Evolutionary conservation across 2,113 vertebrate species (phyloP).

Genomic region (Trachemys scripta): DNA sequence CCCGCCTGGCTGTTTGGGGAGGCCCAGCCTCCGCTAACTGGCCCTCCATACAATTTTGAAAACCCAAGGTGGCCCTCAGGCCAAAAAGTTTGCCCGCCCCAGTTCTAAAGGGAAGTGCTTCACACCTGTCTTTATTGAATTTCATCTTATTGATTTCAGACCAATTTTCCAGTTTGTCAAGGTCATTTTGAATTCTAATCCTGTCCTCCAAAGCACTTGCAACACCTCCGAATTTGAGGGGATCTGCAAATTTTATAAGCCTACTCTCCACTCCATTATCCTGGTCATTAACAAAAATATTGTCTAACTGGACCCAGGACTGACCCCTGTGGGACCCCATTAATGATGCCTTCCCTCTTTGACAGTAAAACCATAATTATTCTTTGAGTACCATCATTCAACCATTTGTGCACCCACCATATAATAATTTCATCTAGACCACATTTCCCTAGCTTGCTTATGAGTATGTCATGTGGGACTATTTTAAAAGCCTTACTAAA

Average conservation of each 20-base stretch:
- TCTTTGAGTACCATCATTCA: not conserved
- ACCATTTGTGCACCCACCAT: not conserved
- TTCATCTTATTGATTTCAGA: not conserved
- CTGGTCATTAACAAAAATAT: too few relatives aligned
- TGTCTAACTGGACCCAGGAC: not conserved
- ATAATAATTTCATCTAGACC: not conserved
- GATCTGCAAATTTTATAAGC: not conserved
- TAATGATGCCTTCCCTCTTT: not conserved
- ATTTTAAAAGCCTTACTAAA: not conserved
- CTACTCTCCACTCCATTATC: not conserved
- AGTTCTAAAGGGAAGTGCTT: not conserved
- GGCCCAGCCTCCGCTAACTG: too few relatives aligned
- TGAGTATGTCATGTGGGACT: not conserved
- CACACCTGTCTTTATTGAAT: not conserved
- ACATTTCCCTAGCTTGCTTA: not conserved
- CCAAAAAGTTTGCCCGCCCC: too few relatives aligned
- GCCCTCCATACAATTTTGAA: too few relatives aligned
- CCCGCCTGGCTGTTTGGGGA: too few relatives aligned
- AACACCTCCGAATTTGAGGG: not conserved
- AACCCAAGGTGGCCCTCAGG: too few relatives aligned
- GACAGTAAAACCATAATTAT: not conserved
- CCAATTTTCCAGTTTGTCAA: not conserved
- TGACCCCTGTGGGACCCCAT: not conserved
- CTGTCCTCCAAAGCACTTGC: not conserved
- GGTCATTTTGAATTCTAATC: not conserved